These are phyloP conservation scores for Chionomys nivalis DNA, from an alignment of 2,113 vertebrate genomes.

Conservation along the genomic window DNA sequence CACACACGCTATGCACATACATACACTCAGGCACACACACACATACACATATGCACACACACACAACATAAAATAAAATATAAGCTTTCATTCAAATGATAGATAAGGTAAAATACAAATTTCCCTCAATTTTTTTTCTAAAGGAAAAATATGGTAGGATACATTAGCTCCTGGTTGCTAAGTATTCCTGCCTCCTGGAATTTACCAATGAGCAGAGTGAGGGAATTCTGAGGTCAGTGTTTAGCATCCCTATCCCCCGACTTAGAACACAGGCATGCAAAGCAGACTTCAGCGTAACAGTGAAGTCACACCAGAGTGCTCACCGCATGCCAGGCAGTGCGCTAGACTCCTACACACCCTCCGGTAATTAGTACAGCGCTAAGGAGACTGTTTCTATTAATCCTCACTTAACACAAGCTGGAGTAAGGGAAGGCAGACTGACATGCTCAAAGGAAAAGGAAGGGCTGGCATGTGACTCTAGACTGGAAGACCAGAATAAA, in stretches of 20 bases:
- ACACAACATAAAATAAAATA: not conserved
- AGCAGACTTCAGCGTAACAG: not conserved
- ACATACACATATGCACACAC: not conserved
- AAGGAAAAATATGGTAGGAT: not conserved
- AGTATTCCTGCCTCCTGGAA: not conserved
- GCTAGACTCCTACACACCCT: not conserved
- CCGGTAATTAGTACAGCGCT: not conserved
- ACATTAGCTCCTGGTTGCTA: not conserved
- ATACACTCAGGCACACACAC: not conserved
- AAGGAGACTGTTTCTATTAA: not conserved
- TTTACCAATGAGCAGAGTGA: not conserved
- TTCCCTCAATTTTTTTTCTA: conserved; percentile 6
- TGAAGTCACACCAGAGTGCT: not conserved
- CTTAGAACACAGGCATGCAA: not conserved
- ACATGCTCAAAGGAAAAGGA: not conserved
- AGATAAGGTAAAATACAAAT: not conserved
- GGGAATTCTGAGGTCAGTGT: not conserved
- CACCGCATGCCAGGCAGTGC: not conserved
- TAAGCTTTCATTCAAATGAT: not conserved
- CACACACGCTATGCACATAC: not conserved
- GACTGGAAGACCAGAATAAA: not conserved
- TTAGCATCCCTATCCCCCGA: not conserved
- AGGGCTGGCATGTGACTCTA: not conserved
- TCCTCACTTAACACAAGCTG: not conserved
- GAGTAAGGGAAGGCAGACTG: not conserved